Conservation (phyloP, 2,113 vertebrate species). For the Calonectris borealis region DNA sequence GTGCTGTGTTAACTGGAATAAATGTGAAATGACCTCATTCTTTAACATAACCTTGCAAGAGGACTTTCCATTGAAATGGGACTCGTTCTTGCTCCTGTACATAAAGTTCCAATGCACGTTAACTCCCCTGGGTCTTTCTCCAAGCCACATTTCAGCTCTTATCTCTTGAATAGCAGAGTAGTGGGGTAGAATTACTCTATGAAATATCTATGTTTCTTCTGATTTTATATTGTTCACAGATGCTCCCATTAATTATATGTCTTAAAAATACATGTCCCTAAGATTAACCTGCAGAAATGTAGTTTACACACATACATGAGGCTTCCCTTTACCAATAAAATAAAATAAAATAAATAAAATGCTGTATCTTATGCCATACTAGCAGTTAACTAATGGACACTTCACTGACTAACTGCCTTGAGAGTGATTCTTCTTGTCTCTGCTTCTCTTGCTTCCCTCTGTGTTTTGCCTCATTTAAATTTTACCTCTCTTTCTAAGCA, state of each 20-base stretch:
- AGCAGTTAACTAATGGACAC: background rate
- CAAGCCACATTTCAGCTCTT: constrained; percentile 10
- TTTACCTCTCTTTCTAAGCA: constrained; percentile 6
- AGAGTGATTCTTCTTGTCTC: constrained; percentile 1
- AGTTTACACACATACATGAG: background rate
- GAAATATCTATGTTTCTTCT: constrained; percentile 8
- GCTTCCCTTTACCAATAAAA: background rate
- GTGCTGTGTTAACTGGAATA: background rate
- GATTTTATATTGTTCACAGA: background rate
- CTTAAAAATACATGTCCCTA: background rate
- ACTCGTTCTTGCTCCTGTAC: background rate
- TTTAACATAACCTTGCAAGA: constrained; percentile 37
- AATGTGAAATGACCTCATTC: constrained; percentile 20
- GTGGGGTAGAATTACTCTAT: background rate
- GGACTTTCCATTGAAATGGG: background rate
- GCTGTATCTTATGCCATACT: background rate
- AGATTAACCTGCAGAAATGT: constrained; percentile 15
- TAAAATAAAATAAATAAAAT: background rate
- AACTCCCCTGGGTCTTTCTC: constrained; percentile 9
- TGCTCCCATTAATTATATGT: background rate
- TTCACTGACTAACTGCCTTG: background rate
- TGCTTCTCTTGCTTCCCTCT: background rate
- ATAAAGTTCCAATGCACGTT: constrained; percentile 8
- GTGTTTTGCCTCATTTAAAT: constrained; percentile 26
- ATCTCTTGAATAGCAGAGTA: background rate